Evolutionary conservation across 2,888 invertebrate species (phyloP), one percentile per base, ranked within the genome.

Genomic region (Rhogogaster chlorosoma): DNA sequence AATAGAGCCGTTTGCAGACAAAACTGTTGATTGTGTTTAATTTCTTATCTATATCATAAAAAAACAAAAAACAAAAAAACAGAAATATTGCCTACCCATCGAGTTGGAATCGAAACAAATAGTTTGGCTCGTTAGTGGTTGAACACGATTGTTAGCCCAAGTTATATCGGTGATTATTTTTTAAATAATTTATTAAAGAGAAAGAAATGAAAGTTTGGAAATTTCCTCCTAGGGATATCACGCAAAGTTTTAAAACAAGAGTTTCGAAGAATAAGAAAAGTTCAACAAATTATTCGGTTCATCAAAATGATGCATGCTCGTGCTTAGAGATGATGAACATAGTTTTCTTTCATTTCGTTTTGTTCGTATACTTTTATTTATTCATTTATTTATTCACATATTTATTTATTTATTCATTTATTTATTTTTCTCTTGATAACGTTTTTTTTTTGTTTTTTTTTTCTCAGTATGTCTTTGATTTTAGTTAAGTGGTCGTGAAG

Each of bases 1-100:
- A 93, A 93, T 93, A 93, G 93, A 93, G 90, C 92, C 91, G 90
- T 90, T 91, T 91, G 91, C 91, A 92, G 92, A 91, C 87, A 89
- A 91, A 89, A 89, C 87, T 88, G 84, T 87, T 85, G 86, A 85
- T 88, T 85, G 85, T 83, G 85, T 85, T 85, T 70, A 83, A 67
- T 83, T 83, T 83, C 67, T 83, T 83, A 83, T 38, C 12, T 83
- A 45, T 82, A 64, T 83, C 32, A 26, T 61, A 45, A 64, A 78
- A 42, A 64, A 67, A 64, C 57, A 64, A 64, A 67, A n/a, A 61
- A 80, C 26, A 78, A 38, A 64, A 78, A 64, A 64, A 67, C 42
- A 67, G 36, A 29, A 67, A 67, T 73, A 42, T 73, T 70, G 82
- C 82, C 82, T 26, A 82, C 32, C 67, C 45, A 12, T 49, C 67